Evolutionary conservation across 2,797 vertebrate genomes (phyloP).

Genomic region (Rhinoraja longicauda): DNA sequence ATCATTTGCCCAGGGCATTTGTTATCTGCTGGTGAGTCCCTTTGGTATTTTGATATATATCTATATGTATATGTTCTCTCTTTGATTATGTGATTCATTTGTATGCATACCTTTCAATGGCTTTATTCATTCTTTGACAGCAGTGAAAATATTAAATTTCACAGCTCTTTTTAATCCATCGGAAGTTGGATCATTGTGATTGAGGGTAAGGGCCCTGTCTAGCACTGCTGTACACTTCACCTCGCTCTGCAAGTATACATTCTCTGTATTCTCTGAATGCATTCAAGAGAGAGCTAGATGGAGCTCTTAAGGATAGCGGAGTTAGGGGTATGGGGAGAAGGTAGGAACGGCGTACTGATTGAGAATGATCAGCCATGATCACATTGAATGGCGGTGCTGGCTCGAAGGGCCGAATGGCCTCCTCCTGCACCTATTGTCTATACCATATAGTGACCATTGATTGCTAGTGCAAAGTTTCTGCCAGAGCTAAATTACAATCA

Average conservation of each 20-base stretch:
- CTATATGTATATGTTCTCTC: not conserved
- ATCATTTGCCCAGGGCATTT: not conserved
- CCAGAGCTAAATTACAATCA: not conserved
- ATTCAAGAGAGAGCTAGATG: no score
- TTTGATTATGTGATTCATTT: not conserved
- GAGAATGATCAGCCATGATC: no score
- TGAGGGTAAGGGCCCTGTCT: not conserved
- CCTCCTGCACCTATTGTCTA: no score
- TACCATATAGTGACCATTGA: no score
- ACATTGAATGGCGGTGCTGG: no score
- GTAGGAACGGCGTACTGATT: no score
- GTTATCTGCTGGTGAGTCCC: not conserved
- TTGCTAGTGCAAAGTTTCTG: not conserved
- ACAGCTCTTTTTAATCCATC: not conserved
- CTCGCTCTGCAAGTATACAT: not conserved
- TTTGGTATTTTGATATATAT: not conserved
- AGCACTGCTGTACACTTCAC: not conserved
- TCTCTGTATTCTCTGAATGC: no score
- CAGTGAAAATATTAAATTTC: not conserved
- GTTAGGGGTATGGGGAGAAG: no score
- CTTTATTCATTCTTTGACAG: not conserved
- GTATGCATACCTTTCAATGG: not conserved
- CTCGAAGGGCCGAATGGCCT: no score
- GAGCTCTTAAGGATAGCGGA: no score
- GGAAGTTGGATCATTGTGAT: not conserved